phyloP scores from a whole-genome alignment of 1,140 invertebrate genomes.

The Melitaea cinxia region DNA sequence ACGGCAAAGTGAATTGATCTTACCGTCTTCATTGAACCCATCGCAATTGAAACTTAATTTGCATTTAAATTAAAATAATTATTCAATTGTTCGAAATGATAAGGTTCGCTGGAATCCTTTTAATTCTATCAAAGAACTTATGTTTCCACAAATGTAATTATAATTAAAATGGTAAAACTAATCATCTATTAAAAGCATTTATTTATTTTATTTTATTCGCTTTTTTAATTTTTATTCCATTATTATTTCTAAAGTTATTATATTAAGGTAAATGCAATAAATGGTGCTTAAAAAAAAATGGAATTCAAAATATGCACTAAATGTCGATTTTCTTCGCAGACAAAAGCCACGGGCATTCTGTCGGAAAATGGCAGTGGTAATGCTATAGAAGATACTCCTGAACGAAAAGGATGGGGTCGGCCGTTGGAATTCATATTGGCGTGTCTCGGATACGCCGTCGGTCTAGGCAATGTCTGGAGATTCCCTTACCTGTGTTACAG shows the following conservation, averaged over 20 bases:
- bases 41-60: conserved; percentile 52
- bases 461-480: conserved; percentile 94
- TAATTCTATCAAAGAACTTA: conserved; percentile 21
- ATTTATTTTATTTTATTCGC: too few species aligned
- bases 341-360: conserved; percentile 44
- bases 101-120: conserved; percentile 44
- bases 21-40: conserved; percentile 45
- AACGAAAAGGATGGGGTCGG: conserved; percentile 86
- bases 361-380: conserved; percentile 18
- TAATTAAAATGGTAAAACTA: not conserved
- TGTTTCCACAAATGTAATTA: not conserved
- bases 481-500: conserved; percentile 93
- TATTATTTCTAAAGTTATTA: too few species aligned
- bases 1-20: conserved; percentile 49
- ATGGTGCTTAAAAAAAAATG: not conserved
- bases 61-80: conserved; percentile 66
- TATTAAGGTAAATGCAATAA: not conserved
- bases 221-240: too few species aligned
- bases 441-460: conserved; percentile 91
- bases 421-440: conserved; percentile 90
- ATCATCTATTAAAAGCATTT: too few species aligned
- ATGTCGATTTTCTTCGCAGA: conserved; percentile 40
- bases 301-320: not conserved
- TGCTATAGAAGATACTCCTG: conserved; percentile 36
- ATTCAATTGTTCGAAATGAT: conserved; percentile 64